Evolutionary conservation across 2,888 invertebrate genomes (phyloP), one percentile per base, ranked within the genome.

Genomic region (Rhabditoides inermis): DNA sequence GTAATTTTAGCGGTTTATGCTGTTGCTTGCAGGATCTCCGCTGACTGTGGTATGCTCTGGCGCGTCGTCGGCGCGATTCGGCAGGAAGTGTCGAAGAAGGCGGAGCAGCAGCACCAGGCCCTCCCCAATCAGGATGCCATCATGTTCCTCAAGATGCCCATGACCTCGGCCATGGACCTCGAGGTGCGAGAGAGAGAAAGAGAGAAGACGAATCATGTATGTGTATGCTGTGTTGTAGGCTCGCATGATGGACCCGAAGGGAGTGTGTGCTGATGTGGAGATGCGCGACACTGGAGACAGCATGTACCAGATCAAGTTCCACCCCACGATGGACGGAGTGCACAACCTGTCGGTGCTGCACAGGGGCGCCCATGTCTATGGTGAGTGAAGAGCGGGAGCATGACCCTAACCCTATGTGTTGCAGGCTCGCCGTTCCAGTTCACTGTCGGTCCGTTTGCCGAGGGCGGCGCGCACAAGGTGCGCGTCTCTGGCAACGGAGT

Each of bases 311-410:
- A 45, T 58, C 44, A 60, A 54, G 49, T 92, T 92, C 78, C 86
- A 89, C 3, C 90, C 91, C 49, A 90, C 91, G 79, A 90, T 94
- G 79, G 82, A 92, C 72, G 95, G 95, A 1, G 86, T 94, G 2
- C 95, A 98, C 81, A 92, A 91, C 0, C 91, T 98, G 1, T 91
- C 90, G 12, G 92, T 95, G 58, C 88, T 88, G 77, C 91, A 92
- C 83, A 88, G 90, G 84, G 92, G 90, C 35, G 50, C 56, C 25
- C 67, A 64, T 49, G 61, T 66, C 49, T 63, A 64, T 45, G 68
- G n/a, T n/a, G n/a, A n/a, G n/a, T n/a, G n/a, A n/a, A n/a, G n/a
- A n/a, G n/a, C n/a, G n/a, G n/a, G n/a, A n/a, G n/a, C n/a, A n/a
- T n/a, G n/a, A n/a, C n/a, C n/a, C n/a, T n/a, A n/a, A n/a, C n/a